phyloP scores from a whole-genome alignment of 2,888 invertebrate species.

The Aromia moschata region DNA sequence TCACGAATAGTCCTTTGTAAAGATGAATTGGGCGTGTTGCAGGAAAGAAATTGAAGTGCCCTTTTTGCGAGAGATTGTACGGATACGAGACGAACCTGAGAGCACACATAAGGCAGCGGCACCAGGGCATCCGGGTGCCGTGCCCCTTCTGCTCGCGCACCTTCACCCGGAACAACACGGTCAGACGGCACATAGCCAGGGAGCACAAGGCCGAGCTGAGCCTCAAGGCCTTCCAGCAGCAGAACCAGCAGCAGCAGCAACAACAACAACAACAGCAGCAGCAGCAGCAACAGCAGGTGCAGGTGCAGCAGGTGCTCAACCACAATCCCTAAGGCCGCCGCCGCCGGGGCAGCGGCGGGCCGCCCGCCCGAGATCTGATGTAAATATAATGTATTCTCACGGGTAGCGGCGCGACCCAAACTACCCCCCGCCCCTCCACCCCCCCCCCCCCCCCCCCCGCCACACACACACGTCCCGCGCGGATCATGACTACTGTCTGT shows the following conservation, averaged over 20 bases:
- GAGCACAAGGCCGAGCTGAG: slow-evolving; percentile 83
- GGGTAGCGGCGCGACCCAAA: slow-evolving; percentile 21
- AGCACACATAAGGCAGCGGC: slow-evolving; percentile 90
- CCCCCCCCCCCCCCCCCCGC: too few relatives aligned
- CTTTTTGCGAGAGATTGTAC: slow-evolving; percentile 90
- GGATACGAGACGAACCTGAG: slow-evolving; percentile 93
- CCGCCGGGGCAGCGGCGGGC: not conserved
- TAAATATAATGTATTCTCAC: slow-evolving; percentile 47
- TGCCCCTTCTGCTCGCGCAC: slow-evolving; percentile 91
- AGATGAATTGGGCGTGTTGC: too few relatives aligned
- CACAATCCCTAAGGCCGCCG: slow-evolving; percentile 68
- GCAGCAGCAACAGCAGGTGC: slow-evolving; percentile 62
- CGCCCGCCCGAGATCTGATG: slow-evolving; percentile 48
- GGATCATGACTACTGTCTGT: slow-evolving; percentile 54
- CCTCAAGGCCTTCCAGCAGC: slow-evolving; percentile 64
- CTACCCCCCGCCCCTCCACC: too few relatives aligned
- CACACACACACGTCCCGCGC: too few relatives aligned
- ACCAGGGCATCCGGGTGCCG: slow-evolving; percentile 91
- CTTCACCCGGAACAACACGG: slow-evolving; percentile 92
- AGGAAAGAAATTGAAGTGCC: slow-evolving; percentile 93
- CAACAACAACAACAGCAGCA: slow-evolving; percentile 65
- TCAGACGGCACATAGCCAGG: slow-evolving; percentile 88
- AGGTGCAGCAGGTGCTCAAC: slow-evolving; percentile 69
- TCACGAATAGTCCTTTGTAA: too few relatives aligned
- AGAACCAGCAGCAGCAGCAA: slow-evolving; percentile 64